Percentiles rank a stretch among this genome's conserved stretches.
Conservation (phyloP, 1,140 invertebrate species). For the Solenopsis invicta region DNA sequence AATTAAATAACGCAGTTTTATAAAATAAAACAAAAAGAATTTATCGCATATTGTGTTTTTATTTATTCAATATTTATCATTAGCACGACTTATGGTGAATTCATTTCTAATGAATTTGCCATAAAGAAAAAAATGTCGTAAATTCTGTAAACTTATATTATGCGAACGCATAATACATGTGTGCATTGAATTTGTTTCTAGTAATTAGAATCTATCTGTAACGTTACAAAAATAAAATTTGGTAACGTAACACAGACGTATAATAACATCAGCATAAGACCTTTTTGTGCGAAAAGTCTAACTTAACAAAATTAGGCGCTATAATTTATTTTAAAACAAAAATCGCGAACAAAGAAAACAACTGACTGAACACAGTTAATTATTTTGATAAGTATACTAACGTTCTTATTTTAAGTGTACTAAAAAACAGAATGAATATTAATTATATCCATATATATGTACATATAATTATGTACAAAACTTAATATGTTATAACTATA, state of each 20-base stretch:
- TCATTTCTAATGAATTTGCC: neutral
- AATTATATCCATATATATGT: neutral
- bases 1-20: neutral
- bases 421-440: slow-evolving; percentile 13
- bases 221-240: neutral
- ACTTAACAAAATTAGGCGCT: neutral
- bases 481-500: neutral
- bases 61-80: neutral
- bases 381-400: slow-evolving; percentile 26
- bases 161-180: neutral
- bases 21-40: neutral
- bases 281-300: neutral
- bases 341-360: neutral
- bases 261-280: too few relatives aligned
- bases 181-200: neutral
- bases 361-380: neutral
- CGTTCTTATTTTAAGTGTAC: neutral
- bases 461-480: slow-evolving; percentile 30
- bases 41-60: neutral
- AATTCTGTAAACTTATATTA: slow-evolving; percentile 8
- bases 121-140: neutral
- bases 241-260: neutral
- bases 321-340: slow-evolving; percentile 19
- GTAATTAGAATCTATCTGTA: neutral
- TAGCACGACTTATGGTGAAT: neutral